Percentiles rank a stretch among this genome's conserved stretches.
Conservation (phyloP, 1,140 invertebrate species). For the Drosophila persimilis region DNA sequence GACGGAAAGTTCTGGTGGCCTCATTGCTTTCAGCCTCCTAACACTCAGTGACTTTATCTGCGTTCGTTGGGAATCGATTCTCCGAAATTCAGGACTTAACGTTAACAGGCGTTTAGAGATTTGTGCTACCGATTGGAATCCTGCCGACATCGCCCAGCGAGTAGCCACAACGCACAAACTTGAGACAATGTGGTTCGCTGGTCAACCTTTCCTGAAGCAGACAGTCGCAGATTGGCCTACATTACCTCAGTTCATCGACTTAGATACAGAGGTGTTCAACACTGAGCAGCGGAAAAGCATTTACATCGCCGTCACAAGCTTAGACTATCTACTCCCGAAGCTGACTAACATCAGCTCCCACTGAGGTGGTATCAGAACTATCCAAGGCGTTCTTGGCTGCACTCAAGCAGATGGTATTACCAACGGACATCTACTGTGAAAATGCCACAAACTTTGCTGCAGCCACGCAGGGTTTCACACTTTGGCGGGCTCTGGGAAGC, state of each 20-base stretch:
- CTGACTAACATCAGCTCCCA: not conserved
- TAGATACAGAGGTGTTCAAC: not conserved
- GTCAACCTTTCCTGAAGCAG: slow-evolving; percentile 36
- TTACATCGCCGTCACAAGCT: not conserved
- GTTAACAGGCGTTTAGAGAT: not conserved
- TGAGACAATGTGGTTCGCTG: too few relatives aligned
- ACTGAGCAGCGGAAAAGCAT: not conserved
- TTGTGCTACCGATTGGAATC: not conserved
- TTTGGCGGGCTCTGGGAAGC: too few relatives aligned
- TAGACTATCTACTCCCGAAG: not conserved
- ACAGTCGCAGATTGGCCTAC: not conserved
- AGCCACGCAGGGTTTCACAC: too few relatives aligned
- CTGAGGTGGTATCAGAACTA: too few relatives aligned
- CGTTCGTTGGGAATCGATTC: slow-evolving; percentile 4
- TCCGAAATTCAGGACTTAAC: not conserved
- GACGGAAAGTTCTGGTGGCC: too few relatives aligned
- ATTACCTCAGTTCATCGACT: not conserved
- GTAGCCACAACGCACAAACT: not conserved
- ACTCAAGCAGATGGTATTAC: too few relatives aligned
- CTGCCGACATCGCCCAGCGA: slow-evolving; percentile 11
- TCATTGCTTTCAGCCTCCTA: not conserved
- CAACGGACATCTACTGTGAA: too few relatives aligned
- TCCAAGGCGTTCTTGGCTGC: too few relatives aligned
- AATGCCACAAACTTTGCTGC: too few relatives aligned
- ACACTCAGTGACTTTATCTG: slow-evolving; percentile 6